Conservation (phyloP, 2,797 vertebrate genomes). For the Acestrorhynchus altus region DNA sequence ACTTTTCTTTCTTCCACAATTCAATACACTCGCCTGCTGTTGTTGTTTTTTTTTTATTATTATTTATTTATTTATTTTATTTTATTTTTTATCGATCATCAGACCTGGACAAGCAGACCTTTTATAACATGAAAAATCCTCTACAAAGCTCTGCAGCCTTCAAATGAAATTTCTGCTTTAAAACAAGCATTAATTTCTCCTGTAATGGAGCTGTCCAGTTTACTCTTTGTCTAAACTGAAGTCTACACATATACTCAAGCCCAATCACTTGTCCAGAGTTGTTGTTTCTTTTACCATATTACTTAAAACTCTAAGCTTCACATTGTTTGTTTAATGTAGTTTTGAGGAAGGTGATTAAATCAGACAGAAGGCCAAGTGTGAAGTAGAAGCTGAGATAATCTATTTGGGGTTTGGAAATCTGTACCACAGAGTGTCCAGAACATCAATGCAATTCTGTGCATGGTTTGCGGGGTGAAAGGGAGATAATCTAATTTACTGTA, state of each 20-base stretch:
- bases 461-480: slow-evolving; percentile 15
- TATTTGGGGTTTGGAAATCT: slow-evolving; percentile 11
- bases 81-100: not conserved
- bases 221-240: not conserved
- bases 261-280: not conserved
- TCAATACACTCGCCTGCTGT: slow-evolving; percentile 1
- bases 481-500: slow-evolving; percentile 37
- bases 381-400: slow-evolving; percentile 42
- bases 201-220: not conserved
- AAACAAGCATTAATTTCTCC: too few relatives aligned
- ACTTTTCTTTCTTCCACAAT: not conserved
- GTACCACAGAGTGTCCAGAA: slow-evolving; percentile 24
- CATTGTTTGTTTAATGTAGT: slow-evolving; percentile 6
- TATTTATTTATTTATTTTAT: too few relatives aligned
- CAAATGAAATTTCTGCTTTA: not conserved
- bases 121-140: not conserved
- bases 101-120: not conserved
- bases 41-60: too few relatives aligned
- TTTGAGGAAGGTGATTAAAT: slow-evolving; percentile 25
- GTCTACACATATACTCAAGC: not conserved
- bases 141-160: not conserved
- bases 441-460: slow-evolving; percentile 14
- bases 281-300: too few relatives aligned
- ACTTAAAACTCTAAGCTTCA: not conserved
- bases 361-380: slow-evolving; percentile 25